These are phyloP conservation scores for Spodoptera frugiperda DNA, from an alignment of 1,140 invertebrate genomes.

Conservation along the genomic window DNA sequence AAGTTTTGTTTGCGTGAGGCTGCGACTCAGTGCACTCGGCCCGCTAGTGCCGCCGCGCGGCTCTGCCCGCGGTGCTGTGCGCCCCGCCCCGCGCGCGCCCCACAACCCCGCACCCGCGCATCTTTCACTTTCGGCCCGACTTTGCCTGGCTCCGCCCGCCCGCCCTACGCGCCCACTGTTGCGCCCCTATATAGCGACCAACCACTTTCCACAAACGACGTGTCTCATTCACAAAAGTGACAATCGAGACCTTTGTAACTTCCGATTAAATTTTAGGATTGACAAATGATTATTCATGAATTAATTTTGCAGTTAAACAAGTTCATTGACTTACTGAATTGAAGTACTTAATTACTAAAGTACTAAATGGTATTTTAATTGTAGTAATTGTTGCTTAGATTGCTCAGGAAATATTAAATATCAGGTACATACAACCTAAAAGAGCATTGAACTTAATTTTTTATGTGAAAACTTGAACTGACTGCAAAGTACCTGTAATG, in stretches of 20 bases:
- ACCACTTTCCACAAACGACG: constrained; percentile 18
- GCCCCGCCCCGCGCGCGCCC: constrained; percentile 50
- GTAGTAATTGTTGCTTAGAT: constrained; percentile 18
- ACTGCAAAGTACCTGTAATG: neutral
- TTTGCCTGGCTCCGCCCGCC: constrained; percentile 67
- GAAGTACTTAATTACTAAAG: neutral
- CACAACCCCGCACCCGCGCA: constrained; percentile 60
- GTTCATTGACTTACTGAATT: constrained; percentile 35
- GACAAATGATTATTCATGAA: neutral
- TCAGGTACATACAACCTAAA: neutral
- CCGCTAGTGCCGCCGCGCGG: constrained; percentile 69
- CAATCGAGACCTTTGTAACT: constrained; percentile 22
- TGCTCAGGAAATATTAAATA: constrained; percentile 25
- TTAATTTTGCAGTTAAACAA: neutral
- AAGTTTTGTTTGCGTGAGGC: constrained; percentile 86
- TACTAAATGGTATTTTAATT: constrained; percentile 18
- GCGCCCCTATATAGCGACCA: constrained; percentile 48
- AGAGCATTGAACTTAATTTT: constrained; percentile 15
- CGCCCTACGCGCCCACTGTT: constrained; percentile 66
- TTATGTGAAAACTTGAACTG: neutral
- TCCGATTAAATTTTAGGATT: neutral
- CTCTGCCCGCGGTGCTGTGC: constrained; percentile 56
- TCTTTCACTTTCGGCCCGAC: constrained; percentile 72
- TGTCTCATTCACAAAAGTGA: constrained; percentile 29
- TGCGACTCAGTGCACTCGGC: constrained; percentile 80